These are phyloP conservation scores for Sebastiscus albofasciatus DNA, from an alignment of 2,797 vertebrate genomes.

Conservation along the genomic window DNA sequence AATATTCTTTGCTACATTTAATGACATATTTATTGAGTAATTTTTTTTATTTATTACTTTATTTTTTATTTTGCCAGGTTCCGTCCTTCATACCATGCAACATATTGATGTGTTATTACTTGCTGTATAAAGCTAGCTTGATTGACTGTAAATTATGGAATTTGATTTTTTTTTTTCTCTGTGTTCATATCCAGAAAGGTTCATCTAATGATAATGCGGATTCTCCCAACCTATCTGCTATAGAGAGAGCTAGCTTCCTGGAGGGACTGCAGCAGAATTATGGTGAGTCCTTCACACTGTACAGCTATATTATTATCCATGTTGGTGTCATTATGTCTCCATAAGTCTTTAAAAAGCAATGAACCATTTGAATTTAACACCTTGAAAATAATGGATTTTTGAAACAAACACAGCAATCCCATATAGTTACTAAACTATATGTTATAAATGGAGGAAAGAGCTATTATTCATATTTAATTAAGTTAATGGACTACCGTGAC, in stretches of 20 bases:
- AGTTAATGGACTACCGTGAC: neutral
- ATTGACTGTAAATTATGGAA: neutral
- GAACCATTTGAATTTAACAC: neutral
- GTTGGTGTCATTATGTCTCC: neutral
- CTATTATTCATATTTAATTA: neutral
- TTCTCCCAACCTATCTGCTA: conserved; percentile 36
- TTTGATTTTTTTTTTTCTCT: neutral
- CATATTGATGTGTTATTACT: neutral
- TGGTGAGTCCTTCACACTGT: conserved; percentile 35
- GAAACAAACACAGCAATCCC: neutral
- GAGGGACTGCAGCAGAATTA: conserved; percentile 35
- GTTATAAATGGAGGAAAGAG: neutral
- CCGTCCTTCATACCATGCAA: too few relatives aligned
- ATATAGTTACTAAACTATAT: neutral
- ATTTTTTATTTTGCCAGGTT: too few relatives aligned
- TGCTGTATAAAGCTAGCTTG: neutral
- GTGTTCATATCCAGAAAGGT: conserved; percentile 26
- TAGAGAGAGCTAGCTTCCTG: conserved; percentile 61
- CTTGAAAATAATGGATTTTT: neutral
- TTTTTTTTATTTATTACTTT: too few relatives aligned
- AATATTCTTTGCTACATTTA: too few relatives aligned
- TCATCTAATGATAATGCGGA: neutral
- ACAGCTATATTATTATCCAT: neutral
- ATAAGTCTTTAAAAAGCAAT: neutral
- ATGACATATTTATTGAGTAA: too few relatives aligned